Conservation (phyloP, 2,888 invertebrate genomes). For the Andricus quercusramuli region DNA sequence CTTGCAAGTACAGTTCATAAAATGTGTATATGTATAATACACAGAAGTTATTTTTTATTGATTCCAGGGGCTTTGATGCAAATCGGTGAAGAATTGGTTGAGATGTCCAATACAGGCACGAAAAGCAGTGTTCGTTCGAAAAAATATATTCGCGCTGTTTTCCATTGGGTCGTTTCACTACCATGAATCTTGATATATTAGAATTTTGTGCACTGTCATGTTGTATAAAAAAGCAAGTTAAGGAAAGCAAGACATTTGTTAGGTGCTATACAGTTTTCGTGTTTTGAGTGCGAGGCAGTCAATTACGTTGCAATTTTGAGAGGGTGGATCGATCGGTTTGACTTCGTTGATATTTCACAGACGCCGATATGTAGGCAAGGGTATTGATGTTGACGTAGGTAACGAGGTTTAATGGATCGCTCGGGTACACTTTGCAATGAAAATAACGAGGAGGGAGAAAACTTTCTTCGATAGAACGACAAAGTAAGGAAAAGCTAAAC, state of each 20-base stretch:
- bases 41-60: no score
- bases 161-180: no score
- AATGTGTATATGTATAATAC: no score
- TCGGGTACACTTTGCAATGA: slow-evolving; percentile 60
- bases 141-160: background rate
- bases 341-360: slow-evolving; percentile 36
- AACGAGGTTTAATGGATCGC: slow-evolving; percentile 65
- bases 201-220: no score
- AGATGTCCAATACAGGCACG: no score
- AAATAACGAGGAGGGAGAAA: slow-evolving; percentile 54
- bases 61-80: no score
- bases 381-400: slow-evolving; percentile 62
- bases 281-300: background rate
- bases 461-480: slow-evolving; percentile 37
- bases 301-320: slow-evolving; percentile 8
- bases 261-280: background rate
- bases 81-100: no score
- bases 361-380: slow-evolving; percentile 37
- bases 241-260: background rate
- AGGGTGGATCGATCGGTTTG: slow-evolving; percentile 32
- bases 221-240: background rate
- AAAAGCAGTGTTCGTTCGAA: background rate
- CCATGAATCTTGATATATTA: no score
- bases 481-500: slow-evolving; percentile 38
- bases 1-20: no score